Evolutionary conservation across 2,888 invertebrate species (phyloP).

Genomic region (Ceramica pisi): DNA sequence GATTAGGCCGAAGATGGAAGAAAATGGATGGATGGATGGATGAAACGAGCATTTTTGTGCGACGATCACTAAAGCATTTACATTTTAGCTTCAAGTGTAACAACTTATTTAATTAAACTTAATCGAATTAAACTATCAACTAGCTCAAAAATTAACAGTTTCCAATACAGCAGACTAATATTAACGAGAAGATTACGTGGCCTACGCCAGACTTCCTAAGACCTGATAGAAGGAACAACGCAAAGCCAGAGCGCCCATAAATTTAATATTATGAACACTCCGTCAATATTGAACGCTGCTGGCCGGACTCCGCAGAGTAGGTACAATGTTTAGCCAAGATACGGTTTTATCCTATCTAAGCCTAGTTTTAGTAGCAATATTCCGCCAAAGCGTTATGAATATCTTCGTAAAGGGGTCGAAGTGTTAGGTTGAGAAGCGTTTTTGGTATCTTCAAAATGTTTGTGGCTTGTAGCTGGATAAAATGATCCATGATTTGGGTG

Average conservation of each 20-base stretch:
- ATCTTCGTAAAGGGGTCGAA: constrained; percentile 35
- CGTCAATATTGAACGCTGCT: constrained; percentile 57
- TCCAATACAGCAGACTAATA: neutral
- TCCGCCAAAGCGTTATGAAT: constrained; percentile 44
- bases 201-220: constrained; percentile 21
- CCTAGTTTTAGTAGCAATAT: constrained; percentile 54
- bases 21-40: too few species aligned
- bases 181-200: constrained; percentile 9
- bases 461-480: constrained; percentile 4
- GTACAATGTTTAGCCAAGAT: constrained; percentile 54
- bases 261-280: constrained; percentile 59
- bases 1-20: too few species aligned
- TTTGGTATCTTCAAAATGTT: constrained; percentile 5
- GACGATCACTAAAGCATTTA: too few species aligned
- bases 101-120: too few species aligned
- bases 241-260: constrained; percentile 40
- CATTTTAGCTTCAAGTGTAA: too few species aligned
- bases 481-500: neutral
- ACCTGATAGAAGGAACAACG: constrained; percentile 6
- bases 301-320: constrained; percentile 23
- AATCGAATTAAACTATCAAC: too few species aligned
- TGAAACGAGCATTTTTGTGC: too few species aligned
- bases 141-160: neutral
- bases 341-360: constrained; percentile 48
- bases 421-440: constrained; percentile 10